Evolutionary conservation across 2,113 vertebrate genomes (phyloP).

Genomic region (Coreoperca whiteheadi): DNA sequence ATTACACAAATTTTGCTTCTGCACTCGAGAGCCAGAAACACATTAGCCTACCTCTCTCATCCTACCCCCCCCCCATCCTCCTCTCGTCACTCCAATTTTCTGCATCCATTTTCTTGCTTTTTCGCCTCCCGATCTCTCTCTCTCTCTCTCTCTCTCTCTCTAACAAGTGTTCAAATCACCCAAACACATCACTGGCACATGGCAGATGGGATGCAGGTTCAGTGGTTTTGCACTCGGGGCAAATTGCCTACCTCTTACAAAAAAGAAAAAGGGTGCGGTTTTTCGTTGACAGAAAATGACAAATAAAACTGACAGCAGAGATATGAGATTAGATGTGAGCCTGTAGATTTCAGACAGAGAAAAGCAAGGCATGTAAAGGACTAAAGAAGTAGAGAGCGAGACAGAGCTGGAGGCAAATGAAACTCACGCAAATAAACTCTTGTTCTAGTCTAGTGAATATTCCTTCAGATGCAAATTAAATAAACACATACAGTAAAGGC

Average conservation of each 20-base stretch:
- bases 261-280: neutral
- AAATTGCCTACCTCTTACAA: neutral
- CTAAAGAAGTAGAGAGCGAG: neutral
- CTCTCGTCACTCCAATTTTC: conserved; percentile 1
- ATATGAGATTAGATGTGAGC: conserved; percentile 1
- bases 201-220: neutral
- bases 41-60: conserved; percentile 2
- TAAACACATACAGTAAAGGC: neutral
- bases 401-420: neutral
- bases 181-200: neutral
- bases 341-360: neutral
- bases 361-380: neutral
- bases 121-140: neutral
- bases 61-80: neutral
- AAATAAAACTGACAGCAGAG: neutral
- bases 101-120: neutral
- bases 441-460: neutral
- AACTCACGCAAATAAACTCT: neutral
- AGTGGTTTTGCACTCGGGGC: neutral
- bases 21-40: neutral
- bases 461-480: neutral
- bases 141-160: neutral
- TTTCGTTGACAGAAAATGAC: neutral
- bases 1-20: conserved; percentile 7
- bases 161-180: neutral